Base-by-base conservation (phyloP, 2,888 invertebrate genomes). In the Xylocampa areola region DNA sequence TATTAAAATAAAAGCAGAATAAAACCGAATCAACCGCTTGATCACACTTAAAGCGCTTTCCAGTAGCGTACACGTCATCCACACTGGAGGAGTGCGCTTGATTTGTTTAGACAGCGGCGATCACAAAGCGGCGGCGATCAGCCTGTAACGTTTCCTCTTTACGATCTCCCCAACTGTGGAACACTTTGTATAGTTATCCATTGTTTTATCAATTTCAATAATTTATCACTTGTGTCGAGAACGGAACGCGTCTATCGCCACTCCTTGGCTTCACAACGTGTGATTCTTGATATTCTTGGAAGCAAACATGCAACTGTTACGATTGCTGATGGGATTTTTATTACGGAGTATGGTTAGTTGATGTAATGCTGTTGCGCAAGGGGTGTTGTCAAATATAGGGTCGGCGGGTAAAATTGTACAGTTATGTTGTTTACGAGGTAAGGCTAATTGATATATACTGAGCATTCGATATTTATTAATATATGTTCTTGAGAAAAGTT, bases 171-270 rank as follows among this genome's bases (percentile, higher is more conserved):
- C 92, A 92, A 92, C 91, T 92, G 92, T 87, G 85, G 79, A 84
- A 81, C 88, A 88, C 90, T 90, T 88, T 91, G 89, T 88, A 88
- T 89, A 85, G 83, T 83, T 82, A 87, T 84, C 85, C 87, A 88
- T 92, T 93, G 93, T 93, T 91, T 88, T 92, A 94, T 94, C 92
- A 93, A 93, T 93, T 86, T 92, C 88, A 88, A 89, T 93, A 91
- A 93, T 93, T 93, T 94, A 94, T 92, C 87, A 84, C 86, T 80
- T 62, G 68, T 60, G 72, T 76, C 80, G 89, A 82, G 88, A 90
- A 88, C 87, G 90, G 85, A 89, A 88, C 86, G 82, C 88, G 74
- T 92, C 92, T 81, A 65, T 92, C 87, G 68, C 50, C 91, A 84
- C 88, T 73, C 84, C 80, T 82, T n/a, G n/a, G n/a, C n/a, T n/a